Evolutionary conservation across 2,113 vertebrate genomes (phyloP).

Genomic region (Lonchura striata): DNA sequence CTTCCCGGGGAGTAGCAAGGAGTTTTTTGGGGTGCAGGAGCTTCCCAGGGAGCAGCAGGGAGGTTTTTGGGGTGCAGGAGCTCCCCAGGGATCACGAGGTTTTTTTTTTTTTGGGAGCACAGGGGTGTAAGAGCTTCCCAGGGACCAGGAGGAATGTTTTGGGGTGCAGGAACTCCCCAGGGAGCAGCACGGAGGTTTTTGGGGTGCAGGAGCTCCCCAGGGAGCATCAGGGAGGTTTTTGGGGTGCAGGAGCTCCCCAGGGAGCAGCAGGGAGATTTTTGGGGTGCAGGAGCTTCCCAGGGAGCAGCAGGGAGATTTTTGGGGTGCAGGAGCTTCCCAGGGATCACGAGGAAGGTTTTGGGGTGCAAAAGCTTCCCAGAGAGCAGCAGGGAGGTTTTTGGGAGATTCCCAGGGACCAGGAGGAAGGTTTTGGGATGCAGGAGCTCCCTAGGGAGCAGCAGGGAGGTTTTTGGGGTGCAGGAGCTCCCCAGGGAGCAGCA

Average conservation of each 20-base stretch:
- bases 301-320: not conserved
- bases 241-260: not conserved
- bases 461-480: not conserved
- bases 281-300: accelerated
- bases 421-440: not conserved
- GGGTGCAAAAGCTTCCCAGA: not conserved
- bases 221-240: not conserved
- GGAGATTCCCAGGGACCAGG: not conserved
- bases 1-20: accelerated
- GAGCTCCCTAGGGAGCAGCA: no score
- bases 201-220: not conserved
- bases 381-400: not conserved
- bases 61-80: not conserved
- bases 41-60: no score
- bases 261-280: not conserved
- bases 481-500: not conserved
- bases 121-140: not conserved
- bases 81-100: not conserved
- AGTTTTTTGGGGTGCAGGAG: not conserved
- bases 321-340: not conserved
- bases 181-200: not conserved
- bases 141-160: not conserved
- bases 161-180: not conserved
- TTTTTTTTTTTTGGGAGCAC: no score
- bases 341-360: not conserved